Conservation (phyloP, 2,888 invertebrate genomes). For the Aspidiotus destructor region DNA sequence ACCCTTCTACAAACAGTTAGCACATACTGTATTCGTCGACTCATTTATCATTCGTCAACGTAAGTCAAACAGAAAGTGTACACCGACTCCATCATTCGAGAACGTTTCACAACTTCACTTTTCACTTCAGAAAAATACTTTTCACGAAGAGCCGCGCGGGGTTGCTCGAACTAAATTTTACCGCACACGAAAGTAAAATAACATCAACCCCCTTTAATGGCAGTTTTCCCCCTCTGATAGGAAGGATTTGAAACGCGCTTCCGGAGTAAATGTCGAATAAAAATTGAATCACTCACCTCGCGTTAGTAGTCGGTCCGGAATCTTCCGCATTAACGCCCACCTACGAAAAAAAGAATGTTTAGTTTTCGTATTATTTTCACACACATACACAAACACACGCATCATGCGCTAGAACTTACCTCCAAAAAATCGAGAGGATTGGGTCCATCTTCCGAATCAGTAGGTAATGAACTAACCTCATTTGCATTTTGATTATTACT, state of each 20-base stretch:
- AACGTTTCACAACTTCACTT: no score
- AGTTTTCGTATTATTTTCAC: neutral
- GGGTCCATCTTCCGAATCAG: slow-evolving; percentile 36
- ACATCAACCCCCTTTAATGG: neutral
- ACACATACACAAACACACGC: neutral
- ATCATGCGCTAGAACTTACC: slow-evolving; percentile 30
- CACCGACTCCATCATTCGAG: no score
- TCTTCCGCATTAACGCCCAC: slow-evolving; percentile 19
- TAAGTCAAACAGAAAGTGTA: no score
- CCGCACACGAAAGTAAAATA: neutral
- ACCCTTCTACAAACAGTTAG: no score
- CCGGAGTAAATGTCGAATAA: neutral
- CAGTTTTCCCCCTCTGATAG: neutral
- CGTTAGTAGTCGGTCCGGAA: neutral
- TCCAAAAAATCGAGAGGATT: slow-evolving; percentile 39
- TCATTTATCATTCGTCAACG: no score
- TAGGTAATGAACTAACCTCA: neutral
- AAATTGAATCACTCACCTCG: neutral
- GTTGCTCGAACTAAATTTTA: no score
- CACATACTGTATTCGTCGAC: no score
- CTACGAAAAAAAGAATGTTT: slow-evolving; percentile 1
- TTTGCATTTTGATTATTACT: slow-evolving; percentile 10
- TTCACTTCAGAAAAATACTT: no score
- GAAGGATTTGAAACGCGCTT: no score
- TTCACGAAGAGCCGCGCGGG: no score